Evolutionary conservation across 2,797 vertebrate species (phyloP), one percentile per base, ranked within the genome.

Genomic region (Crocidura indochinensis): DNA sequence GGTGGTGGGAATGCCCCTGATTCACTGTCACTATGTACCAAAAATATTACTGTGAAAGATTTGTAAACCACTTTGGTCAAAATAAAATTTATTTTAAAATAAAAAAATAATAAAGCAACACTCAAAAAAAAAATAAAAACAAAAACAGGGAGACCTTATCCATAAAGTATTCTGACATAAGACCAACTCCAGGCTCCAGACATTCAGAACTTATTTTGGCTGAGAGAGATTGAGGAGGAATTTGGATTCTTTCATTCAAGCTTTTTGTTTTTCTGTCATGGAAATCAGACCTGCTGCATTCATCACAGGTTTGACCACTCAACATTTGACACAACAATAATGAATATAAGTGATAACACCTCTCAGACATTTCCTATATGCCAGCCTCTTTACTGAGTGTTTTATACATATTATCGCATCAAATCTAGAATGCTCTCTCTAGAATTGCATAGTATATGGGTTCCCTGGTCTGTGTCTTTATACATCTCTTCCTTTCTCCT

Each of bases 231-330:
- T 78, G 67, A 93, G 84, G 83, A 91, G 71, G 85, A 78, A 12
- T 80, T 90, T 73, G 77, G 87, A 76, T 10, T 89, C 51, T 29
- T 91, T 90, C 84, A 62, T 91, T 81, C 76, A 71, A 65, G 31
- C 49, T 22, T 46, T 93, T 91, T 89, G 64, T 88, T 90, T 47
- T 94, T 81, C 79, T 86, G 87, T 75, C 82, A 56, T 0, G 0
- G 85, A 92, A 89, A 69, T 81, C 62, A 72, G 73, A 46, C 82
- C 26, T 85, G 49, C 31, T 84, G 10, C 81, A 92, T 86, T 72
- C 31, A 73, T 93, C 84, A 84, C 31, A 84, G 67, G 29, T 84
- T 74, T 90, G 82, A 60, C 62, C 65, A 84, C 27, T 88, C 10
- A 69, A 46, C 78, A 77, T 89, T 78, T 94, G 89, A 92, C 71